phyloP scores from a whole-genome alignment of 2,113 vertebrate species.

The Micronycteris hirsuta region DNA sequence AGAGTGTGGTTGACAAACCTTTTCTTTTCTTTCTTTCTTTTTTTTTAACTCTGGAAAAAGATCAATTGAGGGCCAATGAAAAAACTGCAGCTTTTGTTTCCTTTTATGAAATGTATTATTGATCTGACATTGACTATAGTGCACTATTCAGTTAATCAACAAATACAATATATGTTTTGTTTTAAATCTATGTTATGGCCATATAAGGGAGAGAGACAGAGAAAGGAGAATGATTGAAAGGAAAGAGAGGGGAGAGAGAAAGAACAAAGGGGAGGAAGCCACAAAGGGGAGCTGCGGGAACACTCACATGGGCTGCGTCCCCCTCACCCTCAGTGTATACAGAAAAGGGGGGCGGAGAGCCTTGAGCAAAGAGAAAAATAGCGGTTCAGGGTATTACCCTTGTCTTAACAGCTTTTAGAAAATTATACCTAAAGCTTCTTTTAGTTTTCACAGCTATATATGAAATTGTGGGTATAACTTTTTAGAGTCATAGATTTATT shows the following conservation, averaged over 20 bases:
- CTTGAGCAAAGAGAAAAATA: neutral
- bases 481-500: neutral
- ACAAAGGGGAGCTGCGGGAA: neutral
- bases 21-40: neutral
- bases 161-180: neutral
- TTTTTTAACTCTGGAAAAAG: neutral
- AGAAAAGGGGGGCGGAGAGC: neutral
- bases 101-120: neutral
- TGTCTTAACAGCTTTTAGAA: neutral
- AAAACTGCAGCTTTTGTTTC: neutral
- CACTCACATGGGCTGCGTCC: accelerated
- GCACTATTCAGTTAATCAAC: neutral
- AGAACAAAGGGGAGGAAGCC: neutral
- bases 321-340: neutral
- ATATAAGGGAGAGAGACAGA: neutral
- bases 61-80: neutral
- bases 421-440: neutral
- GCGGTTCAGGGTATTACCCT: neutral
- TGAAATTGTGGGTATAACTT: neutral
- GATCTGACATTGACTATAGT: neutral
- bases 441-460: neutral
- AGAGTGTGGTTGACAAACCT: neutral
- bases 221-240: neutral
- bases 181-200: neutral
- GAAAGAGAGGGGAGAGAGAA: neutral